Evolutionary conservation across 2,888 invertebrate species (phyloP).

Genomic region (Leucozona laternaria): DNA sequence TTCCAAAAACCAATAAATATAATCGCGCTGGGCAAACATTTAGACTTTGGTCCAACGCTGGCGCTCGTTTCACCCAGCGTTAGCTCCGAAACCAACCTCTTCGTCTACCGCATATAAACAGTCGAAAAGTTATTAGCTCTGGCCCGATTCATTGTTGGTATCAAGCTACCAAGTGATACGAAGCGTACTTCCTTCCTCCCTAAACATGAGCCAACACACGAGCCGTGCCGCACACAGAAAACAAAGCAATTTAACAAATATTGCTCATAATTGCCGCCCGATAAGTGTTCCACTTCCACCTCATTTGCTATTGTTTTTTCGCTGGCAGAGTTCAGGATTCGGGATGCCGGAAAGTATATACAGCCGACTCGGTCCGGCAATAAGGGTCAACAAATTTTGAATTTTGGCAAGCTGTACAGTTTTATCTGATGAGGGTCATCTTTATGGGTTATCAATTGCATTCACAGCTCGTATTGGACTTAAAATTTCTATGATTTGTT

Average conservation of each 20-base stretch:
- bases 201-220: slow-evolving; percentile 10
- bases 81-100: not conserved
- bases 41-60: slow-evolving; percentile 13
- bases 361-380: not conserved
- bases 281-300: slow-evolving; percentile 67
- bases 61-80: not conserved
- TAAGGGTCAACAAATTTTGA: slow-evolving; percentile 53
- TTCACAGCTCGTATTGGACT: slow-evolving; percentile 61
- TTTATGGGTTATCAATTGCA: slow-evolving; percentile 74
- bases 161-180: slow-evolving; percentile 64
- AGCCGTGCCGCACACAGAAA: slow-evolving; percentile 16
- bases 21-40: slow-evolving; percentile 66
- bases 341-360: not conserved
- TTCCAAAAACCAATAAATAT: slow-evolving; percentile 67
- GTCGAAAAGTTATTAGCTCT: slow-evolving; percentile 48
- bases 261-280: slow-evolving; percentile 68
- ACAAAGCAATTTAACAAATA: slow-evolving; percentile 65
- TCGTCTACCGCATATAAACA: not conserved
- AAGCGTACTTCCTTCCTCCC: slow-evolving; percentile 15
- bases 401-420: slow-evolving; percentile 40
- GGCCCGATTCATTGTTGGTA: slow-evolving; percentile 37
- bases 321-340: not conserved
- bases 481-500: slow-evolving; percentile 65
- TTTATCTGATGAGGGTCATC: slow-evolving; percentile 56
- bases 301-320: slow-evolving; percentile 46